These are phyloP conservation scores for Agrochola litura DNA, from an alignment of 2,888 invertebrate genomes.

Conservation along the genomic window DNA sequence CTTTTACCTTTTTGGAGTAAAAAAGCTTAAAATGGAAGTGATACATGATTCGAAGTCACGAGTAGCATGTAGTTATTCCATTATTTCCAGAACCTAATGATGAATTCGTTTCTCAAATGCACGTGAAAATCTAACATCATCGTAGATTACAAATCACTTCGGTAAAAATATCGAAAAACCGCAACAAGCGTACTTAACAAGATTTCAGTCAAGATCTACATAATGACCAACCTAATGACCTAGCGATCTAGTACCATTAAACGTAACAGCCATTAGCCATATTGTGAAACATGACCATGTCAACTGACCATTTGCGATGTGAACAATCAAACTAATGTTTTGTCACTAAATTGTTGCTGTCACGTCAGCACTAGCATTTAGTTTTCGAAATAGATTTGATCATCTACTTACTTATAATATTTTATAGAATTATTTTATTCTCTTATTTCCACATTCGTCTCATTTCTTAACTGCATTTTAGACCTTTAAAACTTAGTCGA, in stretches of 20 bases:
- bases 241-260: constrained; percentile 44
- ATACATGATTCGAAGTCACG: constrained; percentile 36
- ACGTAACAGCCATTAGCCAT: constrained; percentile 45
- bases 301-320: constrained; percentile 50
- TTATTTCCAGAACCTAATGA: not conserved
- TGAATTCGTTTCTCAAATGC: not conserved
- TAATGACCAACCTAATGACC: constrained; percentile 35
- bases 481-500: not conserved
- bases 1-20: constrained; percentile 6
- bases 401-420: not conserved
- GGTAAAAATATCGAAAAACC: not conserved
- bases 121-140: not conserved
- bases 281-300: constrained; percentile 42
- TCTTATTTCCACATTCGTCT: not conserved
- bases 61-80: not conserved
- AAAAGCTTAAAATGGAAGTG: constrained; percentile 12
- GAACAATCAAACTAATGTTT: constrained; percentile 44
- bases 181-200: not conserved
- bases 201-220: constrained; percentile 21
- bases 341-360: constrained; percentile 38
- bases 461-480: not conserved
- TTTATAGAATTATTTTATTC: no score
- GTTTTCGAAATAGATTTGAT: constrained; percentile 45
- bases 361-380: constrained; percentile 41
- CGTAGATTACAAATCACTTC: not conserved